Evolutionary conservation across 2,113 vertebrate species (phyloP).

Genomic region (Trichechus manatus): DNA sequence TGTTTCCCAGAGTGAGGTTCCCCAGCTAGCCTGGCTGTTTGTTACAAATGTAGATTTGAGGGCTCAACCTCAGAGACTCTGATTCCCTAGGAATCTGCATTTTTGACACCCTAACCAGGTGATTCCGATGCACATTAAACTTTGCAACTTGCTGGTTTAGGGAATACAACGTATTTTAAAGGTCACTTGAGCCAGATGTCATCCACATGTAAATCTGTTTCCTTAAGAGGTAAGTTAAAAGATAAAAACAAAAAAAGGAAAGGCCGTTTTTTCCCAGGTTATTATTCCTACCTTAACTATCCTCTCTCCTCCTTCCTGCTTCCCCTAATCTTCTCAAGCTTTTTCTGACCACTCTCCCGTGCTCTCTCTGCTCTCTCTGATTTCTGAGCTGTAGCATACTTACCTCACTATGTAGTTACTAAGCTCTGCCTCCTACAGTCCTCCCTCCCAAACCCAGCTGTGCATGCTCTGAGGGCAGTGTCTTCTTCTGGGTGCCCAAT

Average conservation of each 20-base stretch:
- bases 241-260: background rate
- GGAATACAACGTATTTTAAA: conserved; percentile 45
- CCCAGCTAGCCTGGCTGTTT: background rate
- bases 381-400: background rate
- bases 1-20: background rate
- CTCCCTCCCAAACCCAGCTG: background rate
- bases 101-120: background rate
- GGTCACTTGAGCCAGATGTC: background rate
- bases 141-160: conserved; percentile 1
- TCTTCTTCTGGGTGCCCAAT: background rate
- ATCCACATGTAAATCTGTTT: background rate
- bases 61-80: background rate
- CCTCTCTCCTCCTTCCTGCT: background rate
- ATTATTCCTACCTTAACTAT: background rate
- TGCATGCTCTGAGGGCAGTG: background rate
- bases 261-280: background rate
- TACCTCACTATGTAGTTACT: background rate
- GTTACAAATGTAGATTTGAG: background rate
- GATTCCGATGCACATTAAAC: background rate
- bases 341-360: background rate
- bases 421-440: background rate
- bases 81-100: conserved; percentile 35
- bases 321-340: background rate
- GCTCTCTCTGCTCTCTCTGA: background rate
- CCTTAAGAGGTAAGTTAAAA: background rate